phyloP scores from a whole-genome alignment of 2,888 invertebrate genomes.

The Anorthoa munda region DNA sequence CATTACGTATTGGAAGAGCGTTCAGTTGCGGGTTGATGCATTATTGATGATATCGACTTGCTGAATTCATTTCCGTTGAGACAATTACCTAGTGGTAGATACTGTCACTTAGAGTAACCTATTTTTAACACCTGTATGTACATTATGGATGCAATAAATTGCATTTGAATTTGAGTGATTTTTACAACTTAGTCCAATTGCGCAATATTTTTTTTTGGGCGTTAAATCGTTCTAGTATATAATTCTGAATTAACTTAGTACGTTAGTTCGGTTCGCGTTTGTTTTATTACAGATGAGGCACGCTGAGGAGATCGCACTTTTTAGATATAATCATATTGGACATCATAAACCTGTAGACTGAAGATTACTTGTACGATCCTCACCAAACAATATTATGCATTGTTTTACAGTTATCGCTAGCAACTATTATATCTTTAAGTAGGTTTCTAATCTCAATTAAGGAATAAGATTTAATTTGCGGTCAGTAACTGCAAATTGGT shows the following conservation, averaged over 20 bases:
- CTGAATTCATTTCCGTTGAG: not conserved
- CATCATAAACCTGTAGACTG: not conserved
- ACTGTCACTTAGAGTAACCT: too few relatives aligned
- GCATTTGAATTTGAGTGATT: too few relatives aligned
- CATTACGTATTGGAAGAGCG: conserved; percentile 29
- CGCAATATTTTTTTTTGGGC: too few relatives aligned
- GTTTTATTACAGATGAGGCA: not conserved
- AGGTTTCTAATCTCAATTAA: not conserved
- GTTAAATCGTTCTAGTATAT: too few relatives aligned
- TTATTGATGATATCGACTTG: conserved; percentile 3
- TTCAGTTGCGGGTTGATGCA: not conserved
- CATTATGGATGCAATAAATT: too few relatives aligned
- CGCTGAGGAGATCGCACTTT: not conserved
- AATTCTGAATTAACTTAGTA: too few relatives aligned
- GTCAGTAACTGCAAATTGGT: conserved; percentile 7
- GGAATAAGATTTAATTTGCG: conserved; percentile 8
- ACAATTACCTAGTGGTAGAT: too few relatives aligned
- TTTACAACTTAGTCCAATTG: too few relatives aligned
- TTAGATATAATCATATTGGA: not conserved
- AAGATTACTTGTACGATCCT: not conserved
- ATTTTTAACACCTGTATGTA: too few relatives aligned
- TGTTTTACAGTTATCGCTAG: not conserved
- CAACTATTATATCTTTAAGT: not conserved
- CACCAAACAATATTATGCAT: not conserved
- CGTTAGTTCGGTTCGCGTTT: too few relatives aligned